These are phyloP conservation scores for Mellivora capensis DNA, from an alignment of 2,113 vertebrate species.

Conservation along the genomic window DNA sequence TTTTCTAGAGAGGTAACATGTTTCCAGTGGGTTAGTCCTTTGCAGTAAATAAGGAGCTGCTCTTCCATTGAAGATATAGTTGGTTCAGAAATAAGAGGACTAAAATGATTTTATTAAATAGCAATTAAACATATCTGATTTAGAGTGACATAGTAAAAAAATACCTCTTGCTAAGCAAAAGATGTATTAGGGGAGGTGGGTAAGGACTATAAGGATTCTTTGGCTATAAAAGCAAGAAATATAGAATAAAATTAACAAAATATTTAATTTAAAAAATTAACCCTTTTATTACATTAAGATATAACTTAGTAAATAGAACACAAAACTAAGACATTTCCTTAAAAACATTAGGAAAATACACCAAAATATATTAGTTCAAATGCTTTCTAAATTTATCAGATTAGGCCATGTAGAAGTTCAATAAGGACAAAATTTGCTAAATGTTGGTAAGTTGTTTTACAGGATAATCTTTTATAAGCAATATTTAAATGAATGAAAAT, in stretches of 20 bases:
- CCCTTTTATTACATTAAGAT: not conserved
- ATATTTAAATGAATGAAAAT: not conserved
- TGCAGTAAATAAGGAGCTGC: not conserved
- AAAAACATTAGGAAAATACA: not conserved
- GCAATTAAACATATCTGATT: not conserved
- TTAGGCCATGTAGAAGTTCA: not conserved
- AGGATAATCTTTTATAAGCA: not conserved
- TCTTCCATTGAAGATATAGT: not conserved
- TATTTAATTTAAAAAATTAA: not conserved
- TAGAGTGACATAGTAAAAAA: not conserved
- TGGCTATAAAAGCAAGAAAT: not conserved
- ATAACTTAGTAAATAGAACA: not conserved
- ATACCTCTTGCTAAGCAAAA: not conserved
- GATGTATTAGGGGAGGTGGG: not conserved
- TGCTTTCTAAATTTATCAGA: not conserved
- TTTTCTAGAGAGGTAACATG: not conserved
- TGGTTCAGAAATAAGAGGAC: not conserved
- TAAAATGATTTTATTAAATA: not conserved
- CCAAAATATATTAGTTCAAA: not conserved
- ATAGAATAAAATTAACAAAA: not conserved
- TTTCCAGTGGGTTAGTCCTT: not conserved
- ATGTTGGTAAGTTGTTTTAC: not conserved
- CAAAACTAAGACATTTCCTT: not conserved
- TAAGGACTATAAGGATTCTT: not conserved
- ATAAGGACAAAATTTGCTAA: not conserved